These are phyloP conservation scores for Eulemur mongoz DNA, from an alignment of 2,797 vertebrate species.

Conservation along the genomic window DNA sequence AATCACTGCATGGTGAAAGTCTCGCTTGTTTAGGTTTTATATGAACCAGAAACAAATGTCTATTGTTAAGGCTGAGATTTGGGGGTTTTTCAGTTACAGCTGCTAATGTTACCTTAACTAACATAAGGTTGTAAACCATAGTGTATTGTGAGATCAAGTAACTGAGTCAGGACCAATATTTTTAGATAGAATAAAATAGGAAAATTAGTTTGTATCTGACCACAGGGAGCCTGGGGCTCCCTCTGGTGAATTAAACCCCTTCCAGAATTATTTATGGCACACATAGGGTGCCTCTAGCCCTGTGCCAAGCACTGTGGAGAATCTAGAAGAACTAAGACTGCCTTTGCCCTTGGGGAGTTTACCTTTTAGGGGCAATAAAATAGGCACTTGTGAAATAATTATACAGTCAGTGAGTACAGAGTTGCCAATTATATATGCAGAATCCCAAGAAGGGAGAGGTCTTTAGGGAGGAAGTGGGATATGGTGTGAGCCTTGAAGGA, in stretches of 20 bases:
- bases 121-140: background rate
- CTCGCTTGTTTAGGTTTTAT: conserved; percentile 26
- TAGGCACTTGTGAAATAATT: conserved; percentile 21
- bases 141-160: background rate
- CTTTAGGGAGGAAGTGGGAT: background rate
- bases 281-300: background rate
- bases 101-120: background rate
- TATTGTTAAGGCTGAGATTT: background rate
- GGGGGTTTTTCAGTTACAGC: background rate
- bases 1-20: background rate
- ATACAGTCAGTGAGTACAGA: background rate
- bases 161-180: background rate
- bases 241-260: background rate
- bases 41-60: conserved; percentile 26
- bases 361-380: conserved; percentile 38
- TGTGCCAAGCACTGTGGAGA: background rate
- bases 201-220: background rate
- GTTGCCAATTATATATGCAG: background rate
- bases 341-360: background rate
- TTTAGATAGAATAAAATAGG: background rate
- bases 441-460: background rate
- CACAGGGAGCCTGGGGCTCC: background rate
- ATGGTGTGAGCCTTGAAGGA: background rate
- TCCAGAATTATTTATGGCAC: background rate
- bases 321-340: background rate